phyloP scores from a whole-genome alignment of 2,113 vertebrate genomes.

The Lophius piscatorius region DNA sequence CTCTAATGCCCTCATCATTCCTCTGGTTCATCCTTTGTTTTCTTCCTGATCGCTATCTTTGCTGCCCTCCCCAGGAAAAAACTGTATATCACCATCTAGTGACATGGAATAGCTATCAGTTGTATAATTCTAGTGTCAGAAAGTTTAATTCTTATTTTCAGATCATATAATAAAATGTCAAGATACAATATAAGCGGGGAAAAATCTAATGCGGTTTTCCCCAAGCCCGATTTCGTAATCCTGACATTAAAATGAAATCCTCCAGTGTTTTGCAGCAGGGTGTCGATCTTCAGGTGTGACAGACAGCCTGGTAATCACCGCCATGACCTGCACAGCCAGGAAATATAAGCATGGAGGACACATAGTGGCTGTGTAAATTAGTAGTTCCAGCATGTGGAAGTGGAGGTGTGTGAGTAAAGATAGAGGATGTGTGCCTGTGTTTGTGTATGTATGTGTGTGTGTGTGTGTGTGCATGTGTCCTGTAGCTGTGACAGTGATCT shows the following conservation, averaged over 20 bases:
- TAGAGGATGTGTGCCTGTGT: conserved; percentile 53
- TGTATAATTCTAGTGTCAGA: too few relatives aligned
- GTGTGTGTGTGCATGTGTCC: conserved; percentile 20
- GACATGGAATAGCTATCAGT: too few relatives aligned
- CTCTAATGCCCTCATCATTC: too few relatives aligned
- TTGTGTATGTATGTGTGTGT: conserved; percentile 26
- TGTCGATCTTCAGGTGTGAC: conserved; percentile 56
- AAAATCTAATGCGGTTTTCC: not conserved
- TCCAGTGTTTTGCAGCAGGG: not conserved
- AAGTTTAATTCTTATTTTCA: too few relatives aligned
- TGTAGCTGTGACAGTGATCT: conserved; percentile 71
- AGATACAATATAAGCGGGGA: too few relatives aligned
- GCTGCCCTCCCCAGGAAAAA: too few relatives aligned
- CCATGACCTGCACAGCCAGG: conserved; percentile 47
- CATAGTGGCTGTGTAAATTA: conserved; percentile 58
- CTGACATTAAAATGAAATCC: conserved; percentile 1
- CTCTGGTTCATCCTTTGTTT: too few relatives aligned
- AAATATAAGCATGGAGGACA: conserved; percentile 50
- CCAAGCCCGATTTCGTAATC: conserved; percentile 22
- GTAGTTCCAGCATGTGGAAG: conserved; percentile 65
- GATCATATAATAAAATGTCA: too few relatives aligned
- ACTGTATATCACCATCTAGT: too few relatives aligned
- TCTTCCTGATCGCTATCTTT: too few relatives aligned
- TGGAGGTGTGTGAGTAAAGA: conserved; percentile 57
- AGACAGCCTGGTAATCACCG: conserved; percentile 41